phyloP scores from a whole-genome alignment of 2,113 vertebrate species.

The Hyperoodon ampullatus region DNA sequence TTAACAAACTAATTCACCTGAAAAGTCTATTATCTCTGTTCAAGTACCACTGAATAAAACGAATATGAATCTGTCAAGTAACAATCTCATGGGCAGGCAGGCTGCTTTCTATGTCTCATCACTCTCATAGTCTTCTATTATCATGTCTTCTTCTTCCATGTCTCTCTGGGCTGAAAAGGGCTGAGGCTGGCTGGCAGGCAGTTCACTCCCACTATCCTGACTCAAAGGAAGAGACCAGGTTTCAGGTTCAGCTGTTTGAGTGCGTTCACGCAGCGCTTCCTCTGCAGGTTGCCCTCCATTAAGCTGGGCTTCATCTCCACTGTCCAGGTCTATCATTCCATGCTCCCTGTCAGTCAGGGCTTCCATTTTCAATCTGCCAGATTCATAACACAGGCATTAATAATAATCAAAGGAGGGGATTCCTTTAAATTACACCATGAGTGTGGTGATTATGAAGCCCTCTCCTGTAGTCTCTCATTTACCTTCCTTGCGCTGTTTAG shows the following conservation, averaged over 20 bases:
- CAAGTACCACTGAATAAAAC: not conserved
- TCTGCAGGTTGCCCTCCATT: not conserved
- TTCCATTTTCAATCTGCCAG: constrained; percentile 91
- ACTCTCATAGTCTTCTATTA: constrained; percentile 93
- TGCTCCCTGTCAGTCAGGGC: constrained; percentile 91
- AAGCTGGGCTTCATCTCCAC: constrained; percentile 78
- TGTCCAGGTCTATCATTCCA: constrained; percentile 83
- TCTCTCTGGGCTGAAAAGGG: constrained; percentile 83
- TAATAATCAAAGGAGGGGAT: not conserved
- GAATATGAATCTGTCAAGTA: not conserved
- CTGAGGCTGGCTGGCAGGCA: constrained; percentile 91
- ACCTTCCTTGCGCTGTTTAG: not conserved
- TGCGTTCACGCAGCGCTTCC: not conserved
- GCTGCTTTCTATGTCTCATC: constrained; percentile 79
- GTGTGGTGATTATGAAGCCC: not conserved
- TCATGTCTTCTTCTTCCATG: constrained; percentile 87
- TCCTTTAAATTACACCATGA: not conserved
- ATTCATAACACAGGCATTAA: not conserved
- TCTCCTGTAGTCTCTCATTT: not conserved
- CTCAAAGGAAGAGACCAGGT: constrained; percentile 75
- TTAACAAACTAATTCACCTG: not conserved
- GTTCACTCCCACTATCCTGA: constrained; percentile 84
- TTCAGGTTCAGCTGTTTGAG: not conserved
- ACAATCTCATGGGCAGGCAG: not conserved
- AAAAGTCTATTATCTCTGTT: not conserved